Evolutionary conservation across 2,113 vertebrate genomes (phyloP), one percentile per base, ranked within the genome.

Genomic region (Hippocampus guttulatus): DNA sequence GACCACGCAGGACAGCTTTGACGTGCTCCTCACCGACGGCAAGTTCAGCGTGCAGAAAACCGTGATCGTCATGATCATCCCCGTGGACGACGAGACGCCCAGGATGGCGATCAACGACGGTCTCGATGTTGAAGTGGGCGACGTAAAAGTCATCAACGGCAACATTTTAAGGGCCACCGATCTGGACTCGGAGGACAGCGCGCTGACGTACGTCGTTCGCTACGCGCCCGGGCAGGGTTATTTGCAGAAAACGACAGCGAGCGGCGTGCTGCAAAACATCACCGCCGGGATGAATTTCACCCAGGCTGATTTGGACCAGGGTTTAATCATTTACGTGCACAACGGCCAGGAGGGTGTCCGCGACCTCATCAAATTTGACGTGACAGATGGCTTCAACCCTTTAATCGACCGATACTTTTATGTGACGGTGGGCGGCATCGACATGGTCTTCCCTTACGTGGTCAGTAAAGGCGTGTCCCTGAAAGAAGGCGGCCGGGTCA

Each of bases 361-460:
- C 15, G 97, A 98, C 87, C 92, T 98, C 43, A 93, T 98, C 77
- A 98, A 98, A 76, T 98, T 98, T 80, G 97, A 98, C 65, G 95
- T 98, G 73, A 98, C 97, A 0, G 97, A 98, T 76, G 96, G 96
- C 57, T 90, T 93, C 70, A 98, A 98, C 79, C 90, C 94, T 55
- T 92, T 98, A 57, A 97, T 98, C 68, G 97, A 98, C 84, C 93
- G 96, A 45, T 98, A 98, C 79, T 98, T 98, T 77, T 98, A 98
- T 55, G 91, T 98, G 12, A 95, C 95, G 0, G 74, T 98, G 18
- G 93, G 94, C 25, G 93, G 94, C 52, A 92, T 95, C 68, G 97
- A 98, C 81, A 91, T 94, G 74, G 94, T 98, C 55, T 98, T 97
- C 81, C 97, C 97, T 9, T 94, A 96, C 23, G 95, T 98, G 4